Evolutionary conservation across 2,113 vertebrate genomes (phyloP), one percentile per base, ranked within the genome.

Genomic region (Cranoglanis bouderius): DNA sequence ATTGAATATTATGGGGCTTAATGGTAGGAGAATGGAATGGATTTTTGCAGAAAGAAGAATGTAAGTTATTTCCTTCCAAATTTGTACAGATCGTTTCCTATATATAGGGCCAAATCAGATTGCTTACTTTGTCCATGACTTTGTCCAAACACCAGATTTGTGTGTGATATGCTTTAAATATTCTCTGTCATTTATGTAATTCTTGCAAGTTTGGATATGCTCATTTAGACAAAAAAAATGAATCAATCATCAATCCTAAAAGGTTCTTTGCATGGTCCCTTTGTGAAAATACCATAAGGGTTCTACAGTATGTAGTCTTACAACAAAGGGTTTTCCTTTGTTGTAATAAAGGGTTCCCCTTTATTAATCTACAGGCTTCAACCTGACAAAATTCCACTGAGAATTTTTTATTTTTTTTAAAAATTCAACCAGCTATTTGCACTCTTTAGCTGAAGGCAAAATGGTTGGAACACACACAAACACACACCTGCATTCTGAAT

Each of bases 391-490:
- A 51, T 19, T 3, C 21, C 35, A 70, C 6, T 74, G 67, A 38
- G 18, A 46, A 74, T 0, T 29, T 26, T 46, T 26, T 29, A 51
- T 51, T n/a, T 6, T 26, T 49, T 78, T 78, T 16, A 32, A n/a
- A n/a, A n/a, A 55, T 55, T n/a, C 7, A 32, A 81, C 49, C 18
- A 57, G 18, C 8, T 57, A 77, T 63, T 61, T 51, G 61, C 29
- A 26, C 12, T 49, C 18, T 75, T 59, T 51, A 40, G 32, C 72
- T 85, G 40, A 90, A 91, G 90, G 90, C 87, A 89, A 88, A 63
- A 78, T 88, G 88, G 83, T 85, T 81, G n/a, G 19, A 77, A 59
- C 26, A 75, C 75, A 86, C 49, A 43, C n/a, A 80, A 72, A 86
- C 70, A 40, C 65, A 77, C 18, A 6, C 53, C 0, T 46, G 10